Percentiles rank a stretch among this genome's conserved stretches.
phyloP scores from a whole-genome alignment of 2,797 vertebrate species.

The Liasis olivaceus region DNA sequence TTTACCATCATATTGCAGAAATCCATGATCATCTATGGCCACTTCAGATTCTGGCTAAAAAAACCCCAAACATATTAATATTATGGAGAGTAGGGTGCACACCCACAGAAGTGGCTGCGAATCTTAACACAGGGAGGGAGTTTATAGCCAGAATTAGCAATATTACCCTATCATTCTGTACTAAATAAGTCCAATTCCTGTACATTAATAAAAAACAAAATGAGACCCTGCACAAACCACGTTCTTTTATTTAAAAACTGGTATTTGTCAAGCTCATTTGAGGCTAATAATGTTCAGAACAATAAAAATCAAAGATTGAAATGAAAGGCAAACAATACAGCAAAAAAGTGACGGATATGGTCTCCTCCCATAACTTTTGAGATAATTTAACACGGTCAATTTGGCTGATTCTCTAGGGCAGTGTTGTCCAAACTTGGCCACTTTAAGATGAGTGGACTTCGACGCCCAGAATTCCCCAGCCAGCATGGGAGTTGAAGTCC shows the following conservation, averaged over 20 bases:
- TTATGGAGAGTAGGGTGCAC: not conserved
- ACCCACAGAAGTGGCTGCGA: not conserved
- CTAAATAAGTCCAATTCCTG: not conserved
- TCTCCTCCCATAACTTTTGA: not conserved
- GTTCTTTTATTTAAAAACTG: not conserved
- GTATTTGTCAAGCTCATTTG: not conserved
- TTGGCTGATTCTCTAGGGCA: not conserved
- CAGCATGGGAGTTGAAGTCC: too few relatives aligned
- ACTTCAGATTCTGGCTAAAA: constrained; percentile 83
- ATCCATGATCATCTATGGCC: constrained; percentile 84
- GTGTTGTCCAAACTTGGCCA: too few relatives aligned
- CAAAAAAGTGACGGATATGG: not conserved
- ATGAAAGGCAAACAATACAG: too few relatives aligned
- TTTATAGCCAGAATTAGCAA: not conserved
- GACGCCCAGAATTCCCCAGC: too few relatives aligned
- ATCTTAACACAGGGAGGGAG: not conserved
- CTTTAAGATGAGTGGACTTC: too few relatives aligned
- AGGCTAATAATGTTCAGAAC: not conserved
- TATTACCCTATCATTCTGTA: not conserved
- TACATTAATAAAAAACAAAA: not conserved
- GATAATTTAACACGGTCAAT: not conserved
- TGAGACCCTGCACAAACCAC: not conserved
- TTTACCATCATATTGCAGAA: constrained; percentile 90
- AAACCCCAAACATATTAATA: constrained; percentile 2
- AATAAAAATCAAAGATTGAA: not conserved